Evolutionary conservation across 2,113 vertebrate species (phyloP), one percentile per base, ranked within the genome.

Genomic region (Chaetorhynchus papuensis): DNA sequence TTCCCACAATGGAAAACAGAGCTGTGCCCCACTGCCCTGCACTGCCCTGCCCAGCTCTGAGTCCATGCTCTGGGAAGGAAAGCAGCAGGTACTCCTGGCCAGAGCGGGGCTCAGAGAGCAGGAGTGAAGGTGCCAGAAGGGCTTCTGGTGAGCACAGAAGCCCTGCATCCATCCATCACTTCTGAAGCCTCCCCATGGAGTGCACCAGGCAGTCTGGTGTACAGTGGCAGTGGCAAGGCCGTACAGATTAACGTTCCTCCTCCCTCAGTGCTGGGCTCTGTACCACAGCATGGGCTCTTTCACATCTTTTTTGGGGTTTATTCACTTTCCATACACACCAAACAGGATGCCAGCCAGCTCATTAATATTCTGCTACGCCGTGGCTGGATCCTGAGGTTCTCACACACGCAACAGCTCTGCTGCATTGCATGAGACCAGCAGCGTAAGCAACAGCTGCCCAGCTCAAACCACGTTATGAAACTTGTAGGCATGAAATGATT

Each of bases 81-180:
- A 57, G 44, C 15, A 56, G 42, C 13, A 24, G 30, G 16, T 15
- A 10, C 9, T 39, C 39, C 68, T 45, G 72, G 22, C 37, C 1
- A 4, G 45, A 57, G 23, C 2, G 0, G 28, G 54, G 3, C 28
- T 41, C 0, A 2, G 30, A 45, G 17, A 50, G 11, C 39, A 54
- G 23, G 30, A 79, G 8, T 15, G 21, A 75, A 35, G 33, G 26
- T 66, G 35, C 15, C 78, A 54, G 33, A 75, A 9, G 4, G 1
- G 45, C 7, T 74, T 35, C 31, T 65, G 37, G 31, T 41, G 59
- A 83, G 30, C 41, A 49, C 27, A 60, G 63, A 63, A 72, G 23
- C 16, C 8, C 64, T 49, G 23, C 45, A 52, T 72, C 41, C 3
- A 1, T 41, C 44, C 2, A 16, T n/a, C 39, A 3, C 60, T 59